Percentiles rank a stretch among this genome's conserved stretches.
Evolutionary conservation across 2,797 vertebrate species (phyloP).

Genomic region (Miichthys miiuy): DNA sequence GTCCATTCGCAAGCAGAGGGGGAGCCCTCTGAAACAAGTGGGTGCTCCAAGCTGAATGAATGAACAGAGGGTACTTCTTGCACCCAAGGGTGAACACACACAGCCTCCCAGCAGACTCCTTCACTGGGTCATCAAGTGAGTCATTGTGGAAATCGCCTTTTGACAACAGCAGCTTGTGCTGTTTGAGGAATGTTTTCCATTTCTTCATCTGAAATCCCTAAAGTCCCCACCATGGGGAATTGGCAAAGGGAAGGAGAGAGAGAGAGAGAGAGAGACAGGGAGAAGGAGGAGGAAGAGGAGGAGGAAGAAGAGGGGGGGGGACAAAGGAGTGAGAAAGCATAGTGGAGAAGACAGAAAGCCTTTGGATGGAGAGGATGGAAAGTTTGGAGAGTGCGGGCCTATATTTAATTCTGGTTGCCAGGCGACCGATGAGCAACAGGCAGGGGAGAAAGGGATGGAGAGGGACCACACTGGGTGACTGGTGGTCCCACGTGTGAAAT

Average conservation of each 20-base stretch:
- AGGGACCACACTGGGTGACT: constrained; percentile 74
- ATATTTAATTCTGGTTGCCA: constrained; percentile 88
- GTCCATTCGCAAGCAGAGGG: constrained; percentile 14
- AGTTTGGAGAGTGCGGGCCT: constrained; percentile 83
- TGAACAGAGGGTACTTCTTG: constrained; percentile 76
- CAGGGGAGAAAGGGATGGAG: constrained; percentile 75
- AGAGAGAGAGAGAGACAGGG: constrained; percentile 33
- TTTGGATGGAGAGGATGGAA: constrained; percentile 86
- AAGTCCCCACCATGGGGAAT: constrained; percentile 79
- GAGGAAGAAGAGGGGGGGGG: constrained; percentile 36
- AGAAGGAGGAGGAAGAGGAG: constrained; percentile 34
- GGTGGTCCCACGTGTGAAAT: constrained; percentile 53
- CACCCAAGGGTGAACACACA: constrained; percentile 69
- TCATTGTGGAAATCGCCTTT: constrained; percentile 82
- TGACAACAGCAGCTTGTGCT: constrained; percentile 83
- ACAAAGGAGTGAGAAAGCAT: constrained; percentile 56
- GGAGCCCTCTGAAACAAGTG: constrained; percentile 54
- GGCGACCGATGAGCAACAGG: constrained; percentile 83
- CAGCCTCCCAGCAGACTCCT: constrained; percentile 68
- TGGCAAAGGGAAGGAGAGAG: constrained; percentile 60
- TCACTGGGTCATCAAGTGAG: constrained; percentile 80
- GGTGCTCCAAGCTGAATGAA: constrained; percentile 69
- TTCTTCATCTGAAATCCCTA: constrained; percentile 82
- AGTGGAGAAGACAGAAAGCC: constrained; percentile 66
- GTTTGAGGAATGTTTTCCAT: constrained; percentile 88